These are phyloP conservation scores for Troides helena DNA, from an alignment of 2,888 invertebrate genomes.

Conservation along the genomic window DNA sequence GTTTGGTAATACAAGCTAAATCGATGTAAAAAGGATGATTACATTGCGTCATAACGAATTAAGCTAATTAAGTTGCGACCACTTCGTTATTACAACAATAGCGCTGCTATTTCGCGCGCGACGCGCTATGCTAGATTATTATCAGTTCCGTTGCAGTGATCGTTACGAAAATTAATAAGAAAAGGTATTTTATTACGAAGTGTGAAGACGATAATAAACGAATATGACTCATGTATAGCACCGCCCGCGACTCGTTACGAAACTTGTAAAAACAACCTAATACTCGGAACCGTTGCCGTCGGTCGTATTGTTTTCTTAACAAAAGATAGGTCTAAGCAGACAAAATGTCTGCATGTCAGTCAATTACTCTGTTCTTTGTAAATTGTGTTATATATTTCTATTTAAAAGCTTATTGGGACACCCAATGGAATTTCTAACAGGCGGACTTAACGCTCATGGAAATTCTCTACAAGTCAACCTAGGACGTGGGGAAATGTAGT, in stretches of 20 bases:
- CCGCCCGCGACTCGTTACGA: constrained; percentile 11
- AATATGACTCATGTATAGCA: constrained; percentile 17
- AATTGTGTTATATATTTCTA: neutral
- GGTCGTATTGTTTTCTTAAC: constrained; percentile 16
- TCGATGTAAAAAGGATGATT: constrained; percentile 27
- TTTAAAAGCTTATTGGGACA: too few species aligned
- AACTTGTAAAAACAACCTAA: constrained; percentile 7
- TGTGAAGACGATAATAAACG: constrained; percentile 16
- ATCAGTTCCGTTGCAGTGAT: constrained; percentile 34
- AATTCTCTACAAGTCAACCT: too few species aligned
- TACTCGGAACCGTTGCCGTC: constrained; percentile 3
- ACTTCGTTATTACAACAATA: constrained; percentile 32
- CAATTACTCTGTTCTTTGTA: neutral
- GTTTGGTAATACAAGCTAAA: constrained; percentile 34
- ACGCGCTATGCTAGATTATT: constrained; percentile 30
- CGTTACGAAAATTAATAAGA: constrained; percentile 30
- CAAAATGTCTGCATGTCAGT: constrained; percentile 10
- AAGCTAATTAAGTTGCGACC: constrained; percentile 33
- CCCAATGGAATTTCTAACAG: too few species aligned
- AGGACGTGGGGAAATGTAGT: too few species aligned
- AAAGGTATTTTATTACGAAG: constrained; percentile 9
- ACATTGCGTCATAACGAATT: constrained; percentile 31
- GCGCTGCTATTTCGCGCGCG: constrained; percentile 29
- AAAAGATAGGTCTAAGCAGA: constrained; percentile 11
- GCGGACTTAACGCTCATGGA: too few species aligned